Evolutionary conservation across 2,888 invertebrate genomes (phyloP).

Genomic region (Agrochola lota): DNA sequence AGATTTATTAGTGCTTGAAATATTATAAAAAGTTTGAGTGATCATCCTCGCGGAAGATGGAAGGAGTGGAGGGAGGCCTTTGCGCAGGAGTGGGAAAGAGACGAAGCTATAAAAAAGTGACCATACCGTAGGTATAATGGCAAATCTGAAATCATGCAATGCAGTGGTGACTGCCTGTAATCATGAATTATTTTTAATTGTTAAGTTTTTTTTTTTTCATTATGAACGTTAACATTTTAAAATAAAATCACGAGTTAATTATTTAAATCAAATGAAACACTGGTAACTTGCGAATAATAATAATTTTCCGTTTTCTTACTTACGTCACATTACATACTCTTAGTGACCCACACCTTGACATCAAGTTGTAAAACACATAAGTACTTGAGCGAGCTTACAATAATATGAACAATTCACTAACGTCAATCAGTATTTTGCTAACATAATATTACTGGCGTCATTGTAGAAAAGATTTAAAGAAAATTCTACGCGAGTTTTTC

Average conservation of each 20-base stretch:
- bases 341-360: conserved; percentile 60
- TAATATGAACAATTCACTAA: conserved; percentile 52
- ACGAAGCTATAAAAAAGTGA: neutral
- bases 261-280: neutral
- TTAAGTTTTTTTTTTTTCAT: conserved; percentile 1
- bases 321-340: conserved; percentile 29
- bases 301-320: conserved; percentile 35
- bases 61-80: too few species aligned
- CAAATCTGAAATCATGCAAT: neutral
- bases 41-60: too few species aligned
- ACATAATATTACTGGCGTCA: conserved; percentile 8
- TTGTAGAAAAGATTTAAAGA: neutral
- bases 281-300: conserved; percentile 25
- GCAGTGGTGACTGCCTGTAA: neutral
- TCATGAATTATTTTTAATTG: conserved; percentile 13
- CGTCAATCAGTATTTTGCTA: conserved; percentile 29
- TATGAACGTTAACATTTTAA: neutral
- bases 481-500: neutral
- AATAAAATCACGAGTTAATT: conserved; percentile 23
- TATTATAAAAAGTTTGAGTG: neutral
- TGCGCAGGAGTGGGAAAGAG: too few species aligned
- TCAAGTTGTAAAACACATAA: conserved; percentile 43
- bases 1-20: neutral
- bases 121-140: neutral
- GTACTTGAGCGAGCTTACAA: conserved; percentile 33